These are phyloP conservation scores for Ceratotherium simum DNA, from an alignment of 2,113 vertebrate genomes.

Conservation along the genomic window DNA sequence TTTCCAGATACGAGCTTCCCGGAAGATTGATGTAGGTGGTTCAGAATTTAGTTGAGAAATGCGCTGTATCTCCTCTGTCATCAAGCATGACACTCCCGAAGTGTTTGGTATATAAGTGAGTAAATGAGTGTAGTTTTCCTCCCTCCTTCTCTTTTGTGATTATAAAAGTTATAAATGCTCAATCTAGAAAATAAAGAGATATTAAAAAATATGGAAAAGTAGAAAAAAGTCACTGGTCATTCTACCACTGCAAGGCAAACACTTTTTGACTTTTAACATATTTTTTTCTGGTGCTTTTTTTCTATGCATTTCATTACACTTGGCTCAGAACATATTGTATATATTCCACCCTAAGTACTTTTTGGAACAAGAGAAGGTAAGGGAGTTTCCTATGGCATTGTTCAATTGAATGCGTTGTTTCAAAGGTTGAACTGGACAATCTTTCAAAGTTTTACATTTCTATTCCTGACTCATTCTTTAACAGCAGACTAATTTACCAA, in stretches of 20 bases:
- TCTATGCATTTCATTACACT: not conserved
- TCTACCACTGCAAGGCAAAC: not conserved
- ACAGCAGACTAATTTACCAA: not conserved
- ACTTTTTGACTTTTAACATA: not conserved
- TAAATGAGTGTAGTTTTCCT: not conserved
- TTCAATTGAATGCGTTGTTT: not conserved
- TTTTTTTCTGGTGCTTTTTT: not conserved
- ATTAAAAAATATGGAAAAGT: not conserved
- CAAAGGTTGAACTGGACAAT: not conserved
- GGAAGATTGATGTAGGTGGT: not conserved
- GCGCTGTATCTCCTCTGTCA: not conserved
- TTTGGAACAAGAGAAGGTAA: not conserved
- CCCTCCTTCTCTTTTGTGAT: not conserved
- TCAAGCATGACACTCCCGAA: not conserved
- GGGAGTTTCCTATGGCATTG: not conserved
- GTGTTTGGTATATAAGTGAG: not conserved
- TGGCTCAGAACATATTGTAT: not conserved
- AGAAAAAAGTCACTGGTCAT: not conserved
- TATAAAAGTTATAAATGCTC: not conserved
- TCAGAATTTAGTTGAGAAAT: not conserved
- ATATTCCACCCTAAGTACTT: not conserved
- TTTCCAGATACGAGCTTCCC: not conserved
- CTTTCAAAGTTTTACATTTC: not conserved
- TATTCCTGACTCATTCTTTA: constrained; percentile 1
- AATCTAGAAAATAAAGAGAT: not conserved